Base-by-base conservation (phyloP, 2,113 vertebrate species). In the Periophthalmus modestus region DNA sequence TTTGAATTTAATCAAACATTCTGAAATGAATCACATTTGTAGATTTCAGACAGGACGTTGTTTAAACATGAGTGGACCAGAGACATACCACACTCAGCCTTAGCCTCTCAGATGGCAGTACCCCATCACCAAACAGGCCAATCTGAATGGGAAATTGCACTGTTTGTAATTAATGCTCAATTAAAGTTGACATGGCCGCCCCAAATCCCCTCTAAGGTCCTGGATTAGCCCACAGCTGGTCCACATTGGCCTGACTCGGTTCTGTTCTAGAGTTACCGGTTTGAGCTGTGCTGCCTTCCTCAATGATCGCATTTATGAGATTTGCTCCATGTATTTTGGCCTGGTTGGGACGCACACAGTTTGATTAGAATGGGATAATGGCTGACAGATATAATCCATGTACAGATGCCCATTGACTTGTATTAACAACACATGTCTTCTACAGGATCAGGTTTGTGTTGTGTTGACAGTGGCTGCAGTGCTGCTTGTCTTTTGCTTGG, bases 221-320 rank as follows among this genome's bases (percentile, higher is more conserved):
- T 78, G 86, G 89, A 93, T 93, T 89, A 89, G 88, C n/a, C 72
- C 75, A 82, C 92, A 93, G 91, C 89, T 93, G 92, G 87, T 89
- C 85, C 77, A 87, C 84, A 92, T 93, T 83, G 87, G 62, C 75
- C 65, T 16, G 73, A 23, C 74, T 33, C 66, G 78, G 74, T 62
- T 68, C 5, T 83, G 76, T 71, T 89, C 85, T 93, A 82, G 82
- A 84, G 88, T 93, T 92, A 85, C 90, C 68, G 72, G 79, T 85
- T 89, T 82, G 83, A 84, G 90, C 85, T 81, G 15, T 78, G 83
- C 89, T 78, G 83, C 77, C 79, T 72, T 90, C 82, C 80, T 88
- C 88, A 81, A 84, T 91, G 91, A 90, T 69, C 72, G 83, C 68
- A 87, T 91, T 92, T 89, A 88, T 83, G 65, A 88, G 87, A 90